Conservation (phyloP, 2,888 invertebrate genomes). For the Itoplectis maculator region DNA sequence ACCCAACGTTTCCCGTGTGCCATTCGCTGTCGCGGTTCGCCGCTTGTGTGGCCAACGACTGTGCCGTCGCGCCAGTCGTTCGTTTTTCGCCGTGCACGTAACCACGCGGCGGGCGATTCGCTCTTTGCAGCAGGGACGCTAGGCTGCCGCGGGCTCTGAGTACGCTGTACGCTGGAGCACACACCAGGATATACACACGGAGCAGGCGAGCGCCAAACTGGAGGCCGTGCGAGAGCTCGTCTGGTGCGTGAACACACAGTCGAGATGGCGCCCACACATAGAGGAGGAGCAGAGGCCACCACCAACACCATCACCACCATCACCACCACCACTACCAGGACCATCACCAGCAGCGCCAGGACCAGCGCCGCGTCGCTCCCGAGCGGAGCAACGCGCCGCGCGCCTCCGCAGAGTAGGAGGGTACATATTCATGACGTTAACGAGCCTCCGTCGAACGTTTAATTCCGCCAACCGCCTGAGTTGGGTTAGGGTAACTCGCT, state of each 20-base stretch:
- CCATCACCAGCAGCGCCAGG: too few species aligned
- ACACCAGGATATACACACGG: background rate
- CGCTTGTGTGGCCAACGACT: too few species aligned
- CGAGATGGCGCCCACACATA: conserved; percentile 1
- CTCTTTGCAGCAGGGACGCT: background rate
- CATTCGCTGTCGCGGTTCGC: too few species aligned
- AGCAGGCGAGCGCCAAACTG: conserved; percentile 30
- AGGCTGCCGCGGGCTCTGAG: background rate
- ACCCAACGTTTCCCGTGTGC: too few species aligned
- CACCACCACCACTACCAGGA: too few species aligned
- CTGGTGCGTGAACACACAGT: conserved; percentile 21
- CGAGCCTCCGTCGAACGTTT: conserved; percentile 85
- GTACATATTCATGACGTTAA: conserved; percentile 85
- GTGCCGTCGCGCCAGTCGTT: too few species aligned
- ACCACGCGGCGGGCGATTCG: too few species aligned
- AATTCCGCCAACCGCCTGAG: conserved; percentile 84
- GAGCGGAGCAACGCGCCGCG: conserved; percentile 20
- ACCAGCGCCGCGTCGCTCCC: too few species aligned
- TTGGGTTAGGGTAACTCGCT: conserved; percentile 85
- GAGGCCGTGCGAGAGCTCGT: conserved; percentile 30
- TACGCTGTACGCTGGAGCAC: background rate
- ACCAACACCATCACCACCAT: too few species aligned
- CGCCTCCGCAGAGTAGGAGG: conserved; percentile 81
- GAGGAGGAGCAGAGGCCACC: conserved; percentile 45
- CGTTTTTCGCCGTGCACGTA: too few species aligned